These are phyloP conservation scores for Eustalomyia histrio DNA, from an alignment of 2,888 invertebrate species.

Conservation along the genomic window DNA sequence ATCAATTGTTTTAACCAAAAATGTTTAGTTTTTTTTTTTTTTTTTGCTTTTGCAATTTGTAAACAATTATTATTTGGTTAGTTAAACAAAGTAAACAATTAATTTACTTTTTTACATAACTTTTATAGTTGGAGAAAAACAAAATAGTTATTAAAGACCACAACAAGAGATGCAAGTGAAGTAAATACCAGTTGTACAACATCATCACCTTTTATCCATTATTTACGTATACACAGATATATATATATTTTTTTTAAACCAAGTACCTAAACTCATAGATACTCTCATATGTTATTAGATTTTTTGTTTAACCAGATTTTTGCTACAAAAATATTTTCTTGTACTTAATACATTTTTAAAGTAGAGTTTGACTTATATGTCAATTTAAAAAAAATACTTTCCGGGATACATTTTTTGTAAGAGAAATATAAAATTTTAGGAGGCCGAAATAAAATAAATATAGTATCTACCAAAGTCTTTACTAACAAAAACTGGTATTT, in stretches of 20 bases:
- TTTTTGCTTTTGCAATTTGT: neutral
- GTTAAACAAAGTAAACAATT: slow-evolving; percentile 29
- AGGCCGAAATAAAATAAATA: neutral
- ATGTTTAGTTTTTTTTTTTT: slow-evolving; percentile 18
- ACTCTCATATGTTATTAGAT: slow-evolving; percentile 6
- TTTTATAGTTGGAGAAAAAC: slow-evolving; percentile 24
- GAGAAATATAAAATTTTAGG: neutral
- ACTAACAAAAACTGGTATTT: too few relatives aligned
- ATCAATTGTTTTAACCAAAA: slow-evolving; percentile 29
- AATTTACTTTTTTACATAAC: slow-evolving; percentile 50
- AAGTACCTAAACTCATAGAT: neutral
- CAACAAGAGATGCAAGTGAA: slow-evolving; percentile 51
- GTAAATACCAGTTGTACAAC: slow-evolving; percentile 59
- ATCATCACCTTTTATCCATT: slow-evolving; percentile 40
- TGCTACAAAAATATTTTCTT: slow-evolving; percentile 30
- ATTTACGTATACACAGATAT: slow-evolving; percentile 4
- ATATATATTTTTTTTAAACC: neutral
- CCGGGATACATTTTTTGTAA: neutral
- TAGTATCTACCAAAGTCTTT: too few relatives aligned
- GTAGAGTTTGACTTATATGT: slow-evolving; percentile 42
- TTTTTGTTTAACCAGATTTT: slow-evolving; percentile 35
- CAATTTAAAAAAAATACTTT: slow-evolving; percentile 29
- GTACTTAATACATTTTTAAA: slow-evolving; percentile 27
- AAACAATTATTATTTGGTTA: slow-evolving; percentile 2
- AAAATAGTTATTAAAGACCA: slow-evolving; percentile 29